A percentile compares a stretch with the other conserved stretches of the same genome.
Evolutionary conservation across 1,140 invertebrate genomes (phyloP).

Genomic region (Neodiprion virginianus): DNA sequence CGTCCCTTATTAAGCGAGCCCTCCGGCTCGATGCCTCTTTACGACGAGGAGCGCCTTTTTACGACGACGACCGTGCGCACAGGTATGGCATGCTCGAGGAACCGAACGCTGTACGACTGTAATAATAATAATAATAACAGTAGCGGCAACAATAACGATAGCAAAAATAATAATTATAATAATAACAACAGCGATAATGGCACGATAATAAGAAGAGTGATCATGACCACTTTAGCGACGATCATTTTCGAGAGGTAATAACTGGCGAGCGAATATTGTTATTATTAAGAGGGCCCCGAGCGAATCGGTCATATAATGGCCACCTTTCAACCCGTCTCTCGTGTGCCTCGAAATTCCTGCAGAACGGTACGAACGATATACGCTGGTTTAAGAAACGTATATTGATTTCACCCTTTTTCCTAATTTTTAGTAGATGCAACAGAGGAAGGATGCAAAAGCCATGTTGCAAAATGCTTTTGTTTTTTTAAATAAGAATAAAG

Average conservation of each 20-base stretch:
- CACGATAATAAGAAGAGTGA: neutral
- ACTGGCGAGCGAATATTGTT: no score
- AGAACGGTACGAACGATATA: no score
- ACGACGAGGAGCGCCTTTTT: slow-evolving; percentile 30
- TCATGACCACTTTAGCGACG: neutral
- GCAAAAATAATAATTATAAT: neutral
- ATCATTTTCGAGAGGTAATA: neutral
- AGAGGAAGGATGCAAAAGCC: no score
- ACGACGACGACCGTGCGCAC: neutral
- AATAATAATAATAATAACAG: neutral
- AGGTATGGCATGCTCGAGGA: neutral
- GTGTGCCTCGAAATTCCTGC: no score
- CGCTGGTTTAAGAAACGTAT: no score
- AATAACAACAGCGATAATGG: neutral
- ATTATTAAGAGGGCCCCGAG: no score
- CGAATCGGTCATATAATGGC: no score
- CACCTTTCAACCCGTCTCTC: no score
- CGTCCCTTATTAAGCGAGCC: slow-evolving; percentile 36
- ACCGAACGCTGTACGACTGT: neutral
- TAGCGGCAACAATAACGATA: neutral
- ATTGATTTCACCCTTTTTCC: no score
- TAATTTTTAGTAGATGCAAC: no score
- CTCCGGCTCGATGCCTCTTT: slow-evolving; percentile 30
- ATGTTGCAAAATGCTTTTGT: no score
- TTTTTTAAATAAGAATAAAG: no score